Percentiles rank a stretch among this genome's conserved stretches.
Evolutionary conservation across 2,797 vertebrate species (phyloP).

Genomic region (Orestias chungarensis): DNA sequence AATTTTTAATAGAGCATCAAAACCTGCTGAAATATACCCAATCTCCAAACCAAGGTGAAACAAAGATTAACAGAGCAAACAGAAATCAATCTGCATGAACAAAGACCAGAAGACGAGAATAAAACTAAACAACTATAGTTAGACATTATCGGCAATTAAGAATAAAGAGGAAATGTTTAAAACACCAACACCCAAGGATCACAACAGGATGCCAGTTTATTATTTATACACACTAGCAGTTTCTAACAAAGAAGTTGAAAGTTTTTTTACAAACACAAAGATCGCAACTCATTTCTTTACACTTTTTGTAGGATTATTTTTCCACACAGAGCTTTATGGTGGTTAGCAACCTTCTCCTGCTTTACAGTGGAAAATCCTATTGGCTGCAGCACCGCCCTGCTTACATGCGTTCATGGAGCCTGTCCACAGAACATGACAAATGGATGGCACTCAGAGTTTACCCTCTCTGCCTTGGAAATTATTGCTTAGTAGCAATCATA

Average conservation of each 20-base stretch:
- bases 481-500: conserved; percentile 18
- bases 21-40: too few species aligned
- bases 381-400: too few species aligned
- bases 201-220: not conserved
- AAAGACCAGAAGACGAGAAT: too few species aligned
- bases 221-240: not conserved
- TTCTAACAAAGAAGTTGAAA: not conserved
- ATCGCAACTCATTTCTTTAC: not conserved
- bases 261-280: not conserved
- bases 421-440: conserved; percentile 27
- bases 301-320: not conserved
- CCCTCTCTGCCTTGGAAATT: conserved; percentile 20
- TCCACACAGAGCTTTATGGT: not conserved
- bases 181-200: not conserved
- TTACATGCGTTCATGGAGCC: conserved; percentile 1
- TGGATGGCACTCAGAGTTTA: conserved; percentile 21
- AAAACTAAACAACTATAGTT: too few species aligned
- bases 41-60: too few species aligned
- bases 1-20: too few species aligned
- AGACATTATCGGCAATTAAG: too few species aligned
- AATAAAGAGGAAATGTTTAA: not conserved
- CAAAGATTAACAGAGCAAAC: too few species aligned
- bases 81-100: too few species aligned
- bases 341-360: not conserved
- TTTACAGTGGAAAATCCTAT: not conserved